Conservation (phyloP, 2,797 vertebrate species). For the Psittacula derbiana region DNA sequence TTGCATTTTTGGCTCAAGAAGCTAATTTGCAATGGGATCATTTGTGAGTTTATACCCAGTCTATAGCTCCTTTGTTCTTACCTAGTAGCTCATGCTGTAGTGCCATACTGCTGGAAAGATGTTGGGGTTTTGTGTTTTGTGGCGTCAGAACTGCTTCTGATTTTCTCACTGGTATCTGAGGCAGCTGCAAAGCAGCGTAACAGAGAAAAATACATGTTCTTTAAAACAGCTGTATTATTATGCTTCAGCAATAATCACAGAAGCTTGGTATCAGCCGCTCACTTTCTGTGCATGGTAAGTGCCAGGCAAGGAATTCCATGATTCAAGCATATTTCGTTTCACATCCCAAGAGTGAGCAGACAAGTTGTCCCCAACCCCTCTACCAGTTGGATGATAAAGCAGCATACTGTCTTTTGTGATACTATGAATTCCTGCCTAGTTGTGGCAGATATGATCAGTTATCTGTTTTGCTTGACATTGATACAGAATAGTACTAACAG, state of each 20-base stretch:
- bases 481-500: neutral
- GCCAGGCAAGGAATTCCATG: neutral
- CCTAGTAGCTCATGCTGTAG: neutral
- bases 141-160: neutral
- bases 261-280: neutral
- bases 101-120: neutral
- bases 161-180: neutral
- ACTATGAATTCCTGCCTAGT: neutral
- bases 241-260: neutral
- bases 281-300: neutral
- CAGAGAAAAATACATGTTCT: neutral
- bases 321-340: neutral
- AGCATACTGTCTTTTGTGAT: neutral
- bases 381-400: neutral
- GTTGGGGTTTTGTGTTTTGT: neutral
- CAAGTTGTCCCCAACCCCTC: neutral
- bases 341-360: neutral
- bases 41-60: neutral
- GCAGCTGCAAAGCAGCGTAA: neutral
- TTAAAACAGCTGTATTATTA: neutral
- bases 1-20: neutral
- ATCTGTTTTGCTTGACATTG: constrained; percentile 15
- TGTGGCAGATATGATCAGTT: constrained; percentile 5
- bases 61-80: neutral
- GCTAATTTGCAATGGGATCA: neutral